phyloP scores from a whole-genome alignment of 2,113 vertebrate genomes.

The Embiotoca jacksoni region DNA sequence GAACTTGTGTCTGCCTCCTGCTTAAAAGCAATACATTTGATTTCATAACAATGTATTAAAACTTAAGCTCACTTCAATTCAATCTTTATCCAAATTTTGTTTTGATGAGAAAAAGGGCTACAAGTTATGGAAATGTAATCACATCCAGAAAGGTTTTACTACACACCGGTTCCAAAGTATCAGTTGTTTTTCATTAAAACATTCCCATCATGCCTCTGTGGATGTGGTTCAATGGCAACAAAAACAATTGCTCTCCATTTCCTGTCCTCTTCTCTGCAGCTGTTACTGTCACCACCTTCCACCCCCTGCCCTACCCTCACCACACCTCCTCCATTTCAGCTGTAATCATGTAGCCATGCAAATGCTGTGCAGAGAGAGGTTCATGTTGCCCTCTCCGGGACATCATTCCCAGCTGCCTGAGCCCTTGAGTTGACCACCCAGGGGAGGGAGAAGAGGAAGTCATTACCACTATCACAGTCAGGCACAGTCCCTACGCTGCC shows the following conservation, averaged over 20 bases:
- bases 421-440: conserved; percentile 80
- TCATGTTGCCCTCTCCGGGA: conserved; percentile 74
- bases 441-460: conserved; percentile 77
- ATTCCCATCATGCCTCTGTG: conserved; percentile 38
- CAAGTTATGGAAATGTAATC: conserved; percentile 29
- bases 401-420: conserved; percentile 79
- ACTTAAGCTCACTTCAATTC: conserved; percentile 7
- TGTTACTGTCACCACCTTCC: conserved; percentile 70
- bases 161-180: neutral
- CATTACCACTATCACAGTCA: conserved; percentile 78
- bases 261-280: conserved; percentile 75
- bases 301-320: conserved; percentile 53
- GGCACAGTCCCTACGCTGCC: conserved; percentile 57
- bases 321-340: conserved; percentile 73
- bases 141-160: conserved; percentile 26
- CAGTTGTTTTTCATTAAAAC: conserved; percentile 26
- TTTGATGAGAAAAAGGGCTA: conserved; percentile 11
- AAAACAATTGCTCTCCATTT: conserved; percentile 70
- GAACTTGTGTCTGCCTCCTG: conserved; percentile 23
- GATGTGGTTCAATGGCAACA: conserved; percentile 49
- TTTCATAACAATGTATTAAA: conserved; percentile 30
- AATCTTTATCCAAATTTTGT: conserved; percentile 19
- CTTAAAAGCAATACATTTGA: conserved; percentile 38
- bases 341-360: conserved; percentile 81
- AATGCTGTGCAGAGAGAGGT: conserved; percentile 73